A percentile compares a stretch with the other conserved stretches of the same genome.
phyloP scores from a whole-genome alignment of 2,113 vertebrate species.

The Nematolebias whitei region DNA sequence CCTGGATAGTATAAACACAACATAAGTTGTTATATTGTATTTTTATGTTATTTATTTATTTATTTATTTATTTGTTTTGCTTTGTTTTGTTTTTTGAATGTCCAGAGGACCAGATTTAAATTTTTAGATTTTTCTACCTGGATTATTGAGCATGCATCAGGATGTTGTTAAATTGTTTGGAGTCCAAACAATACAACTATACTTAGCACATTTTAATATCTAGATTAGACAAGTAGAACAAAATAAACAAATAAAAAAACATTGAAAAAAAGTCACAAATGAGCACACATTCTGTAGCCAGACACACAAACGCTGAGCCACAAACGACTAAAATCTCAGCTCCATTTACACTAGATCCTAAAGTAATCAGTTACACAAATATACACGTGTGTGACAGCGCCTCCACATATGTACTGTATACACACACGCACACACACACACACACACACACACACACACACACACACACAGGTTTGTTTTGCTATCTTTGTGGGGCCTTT shows the following conservation, averaged over 20 bases:
- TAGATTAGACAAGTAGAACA: conserved; percentile 2
- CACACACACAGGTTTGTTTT: too few species aligned
- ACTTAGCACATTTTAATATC: conserved; percentile 12
- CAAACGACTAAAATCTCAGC: conserved; percentile 34
- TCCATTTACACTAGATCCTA: conserved; percentile 53
- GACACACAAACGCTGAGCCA: conserved; percentile 2
- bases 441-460: conserved; percentile 33
- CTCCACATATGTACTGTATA: neutral
- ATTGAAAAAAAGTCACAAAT: conserved; percentile 23
- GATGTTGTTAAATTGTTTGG: too few species aligned
- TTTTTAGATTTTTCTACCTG: too few species aligned
- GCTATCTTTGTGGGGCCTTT: too few species aligned
- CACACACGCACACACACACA: conserved; percentile 19
- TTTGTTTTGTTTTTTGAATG: too few species aligned
- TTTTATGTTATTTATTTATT: too few species aligned
- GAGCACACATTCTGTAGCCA: neutral
- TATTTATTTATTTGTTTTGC: too few species aligned
- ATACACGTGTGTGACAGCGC: conserved; percentile 39
- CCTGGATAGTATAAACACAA: too few species aligned
- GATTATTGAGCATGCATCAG: too few species aligned
- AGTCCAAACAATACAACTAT: too few species aligned
- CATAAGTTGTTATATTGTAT: too few species aligned
- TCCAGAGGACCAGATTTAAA: too few species aligned
- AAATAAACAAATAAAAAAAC: conserved; percentile 4
- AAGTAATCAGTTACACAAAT: conserved; percentile 50